phyloP scores from a whole-genome alignment of 2,797 vertebrate species.

The Triplophysa bombifrons region DNA sequence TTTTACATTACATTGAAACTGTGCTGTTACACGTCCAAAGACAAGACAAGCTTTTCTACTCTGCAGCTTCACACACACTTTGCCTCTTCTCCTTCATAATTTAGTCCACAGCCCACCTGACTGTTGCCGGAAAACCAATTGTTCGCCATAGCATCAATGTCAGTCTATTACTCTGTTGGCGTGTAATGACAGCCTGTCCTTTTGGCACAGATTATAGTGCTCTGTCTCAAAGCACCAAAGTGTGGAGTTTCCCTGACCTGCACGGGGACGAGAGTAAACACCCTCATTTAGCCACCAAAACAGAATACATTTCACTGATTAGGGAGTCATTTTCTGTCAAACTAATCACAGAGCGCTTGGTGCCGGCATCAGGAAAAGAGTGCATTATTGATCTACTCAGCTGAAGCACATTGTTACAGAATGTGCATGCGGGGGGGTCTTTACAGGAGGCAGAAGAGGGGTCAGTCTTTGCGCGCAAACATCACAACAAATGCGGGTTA shows the following conservation, averaged over 20 bases:
- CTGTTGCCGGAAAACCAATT: constrained; percentile 84
- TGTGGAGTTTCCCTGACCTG: constrained; percentile 70
- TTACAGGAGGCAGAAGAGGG: constrained; percentile 30
- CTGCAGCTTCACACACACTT: constrained; percentile 25
- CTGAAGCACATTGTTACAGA: constrained; percentile 48
- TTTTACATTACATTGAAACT: constrained; percentile 35
- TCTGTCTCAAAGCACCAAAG: constrained; percentile 76
- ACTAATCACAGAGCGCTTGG: constrained; percentile 62
- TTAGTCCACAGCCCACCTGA: constrained; percentile 73
- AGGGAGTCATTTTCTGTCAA: constrained; percentile 65
- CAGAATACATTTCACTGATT: constrained; percentile 67
- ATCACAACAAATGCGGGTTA: constrained; percentile 37
- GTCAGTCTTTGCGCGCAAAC: constrained; percentile 4
- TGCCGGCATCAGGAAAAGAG: constrained; percentile 56
- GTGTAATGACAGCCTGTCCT: constrained; percentile 82
- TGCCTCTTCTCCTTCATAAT: constrained; percentile 76
- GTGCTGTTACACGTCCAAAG: constrained; percentile 23
- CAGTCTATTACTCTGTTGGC: constrained; percentile 77
- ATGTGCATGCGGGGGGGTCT: constrained; percentile 25
- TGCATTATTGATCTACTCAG: constrained; percentile 67
- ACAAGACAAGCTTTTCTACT: constrained; percentile 38
- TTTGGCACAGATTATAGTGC: constrained; percentile 78
- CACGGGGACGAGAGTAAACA: constrained; percentile 71
- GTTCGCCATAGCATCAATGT: constrained; percentile 82
- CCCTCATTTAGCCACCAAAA: constrained; percentile 73